Percentiles rank a stretch among this genome's conserved stretches.
phyloP scores from a whole-genome alignment of 2,113 vertebrate genomes.

The Trachemys scripta region DNA sequence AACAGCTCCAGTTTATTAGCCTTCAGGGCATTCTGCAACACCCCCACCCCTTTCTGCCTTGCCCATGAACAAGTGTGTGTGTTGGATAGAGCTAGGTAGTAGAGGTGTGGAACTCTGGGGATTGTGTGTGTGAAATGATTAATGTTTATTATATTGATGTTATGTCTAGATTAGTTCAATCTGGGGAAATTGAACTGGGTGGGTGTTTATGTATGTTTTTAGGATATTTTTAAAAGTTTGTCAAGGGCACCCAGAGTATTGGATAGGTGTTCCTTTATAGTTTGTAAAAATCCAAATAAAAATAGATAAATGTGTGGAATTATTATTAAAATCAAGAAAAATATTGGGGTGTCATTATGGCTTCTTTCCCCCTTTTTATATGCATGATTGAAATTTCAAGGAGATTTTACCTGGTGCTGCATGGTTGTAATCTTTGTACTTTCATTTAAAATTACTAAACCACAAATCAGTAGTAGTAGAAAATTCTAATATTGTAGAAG shows the following conservation, averaged over 20 bases:
- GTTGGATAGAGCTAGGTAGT: neutral
- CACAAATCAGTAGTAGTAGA: neutral
- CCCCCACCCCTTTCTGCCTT: neutral
- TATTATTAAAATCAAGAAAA: neutral
- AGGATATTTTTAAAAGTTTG: neutral
- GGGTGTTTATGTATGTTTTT: neutral
- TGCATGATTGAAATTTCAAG: neutral
- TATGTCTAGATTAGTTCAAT: neutral
- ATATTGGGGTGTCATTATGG: neutral
- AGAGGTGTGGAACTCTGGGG: neutral
- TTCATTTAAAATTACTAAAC: conserved; percentile 13
- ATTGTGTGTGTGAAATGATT: neutral
- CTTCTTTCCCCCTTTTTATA: neutral
- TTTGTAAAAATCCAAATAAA: conserved; percentile 20
- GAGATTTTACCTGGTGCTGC: neutral
- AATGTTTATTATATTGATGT: neutral
- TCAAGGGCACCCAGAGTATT: neutral
- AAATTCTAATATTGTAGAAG: neutral
- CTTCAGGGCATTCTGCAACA: neutral
- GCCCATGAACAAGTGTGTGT: neutral
- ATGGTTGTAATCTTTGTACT: neutral
- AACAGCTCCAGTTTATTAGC: neutral
- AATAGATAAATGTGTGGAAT: neutral
- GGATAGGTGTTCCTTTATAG: neutral
- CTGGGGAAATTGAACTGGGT: neutral